phyloP scores from a whole-genome alignment of 92 coral and sea anemone species.

The Palythoa grandiflora region DNA sequence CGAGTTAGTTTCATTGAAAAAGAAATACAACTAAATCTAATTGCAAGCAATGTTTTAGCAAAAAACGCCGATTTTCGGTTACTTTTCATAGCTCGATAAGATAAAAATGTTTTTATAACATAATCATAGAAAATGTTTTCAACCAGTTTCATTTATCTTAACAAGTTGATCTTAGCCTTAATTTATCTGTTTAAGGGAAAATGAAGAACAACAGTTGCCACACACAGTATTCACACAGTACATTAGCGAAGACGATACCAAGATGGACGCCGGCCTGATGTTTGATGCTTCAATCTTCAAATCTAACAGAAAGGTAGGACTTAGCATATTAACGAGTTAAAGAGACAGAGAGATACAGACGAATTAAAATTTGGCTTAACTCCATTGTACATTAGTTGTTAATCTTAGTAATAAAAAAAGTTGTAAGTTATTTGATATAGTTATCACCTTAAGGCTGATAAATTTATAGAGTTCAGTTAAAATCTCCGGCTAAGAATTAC shows the following conservation, averaged over 20 bases:
- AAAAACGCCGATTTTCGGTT: not conserved
- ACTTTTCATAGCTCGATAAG: not conserved
- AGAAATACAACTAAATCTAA: not conserved
- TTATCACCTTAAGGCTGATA: too few species aligned
- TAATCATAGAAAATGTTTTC: not conserved
- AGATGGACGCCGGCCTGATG: conserved; percentile 86
- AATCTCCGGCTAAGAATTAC: too few species aligned
- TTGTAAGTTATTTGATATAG: too few species aligned
- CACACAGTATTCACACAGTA: conserved; percentile 97
- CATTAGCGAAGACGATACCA: conserved; percentile 85
- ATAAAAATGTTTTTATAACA: not conserved
- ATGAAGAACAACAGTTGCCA: conserved; percentile 68
- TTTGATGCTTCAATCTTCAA: conserved; percentile 94
- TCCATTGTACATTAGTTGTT: too few species aligned
- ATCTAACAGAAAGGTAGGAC: conserved; percentile 87
- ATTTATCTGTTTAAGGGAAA: conserved; percentile 69
- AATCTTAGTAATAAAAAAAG: too few species aligned
- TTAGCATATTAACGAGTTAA: too few species aligned
- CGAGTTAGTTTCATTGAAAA: not conserved
- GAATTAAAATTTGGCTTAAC: too few species aligned
- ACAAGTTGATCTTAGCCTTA: not conserved
- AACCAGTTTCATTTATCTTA: not conserved
- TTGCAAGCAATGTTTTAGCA: not conserved
- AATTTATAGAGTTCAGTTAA: too few species aligned
- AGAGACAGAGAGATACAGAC: not conserved